These are phyloP conservation scores for Okamejei kenojei DNA, from an alignment of 2,797 vertebrate species.

Conservation along the genomic window DNA sequence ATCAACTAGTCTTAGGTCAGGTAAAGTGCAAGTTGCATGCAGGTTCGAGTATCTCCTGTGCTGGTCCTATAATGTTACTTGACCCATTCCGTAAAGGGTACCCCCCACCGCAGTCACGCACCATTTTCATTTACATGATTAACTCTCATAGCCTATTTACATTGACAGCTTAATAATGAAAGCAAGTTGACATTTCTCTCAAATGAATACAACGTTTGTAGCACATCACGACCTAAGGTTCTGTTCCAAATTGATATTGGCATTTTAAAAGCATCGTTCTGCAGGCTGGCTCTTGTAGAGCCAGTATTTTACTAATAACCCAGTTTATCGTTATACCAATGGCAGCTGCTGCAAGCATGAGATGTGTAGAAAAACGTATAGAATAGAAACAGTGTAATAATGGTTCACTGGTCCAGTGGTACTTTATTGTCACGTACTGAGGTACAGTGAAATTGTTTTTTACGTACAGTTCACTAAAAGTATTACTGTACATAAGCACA, in stretches of 20 bases:
- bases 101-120: slow-evolving; percentile 10
- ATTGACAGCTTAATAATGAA: slow-evolving; percentile 38
- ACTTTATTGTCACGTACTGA: too few species aligned
- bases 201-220: background rate
- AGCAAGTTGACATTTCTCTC: background rate
- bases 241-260: background rate
- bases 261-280: background rate
- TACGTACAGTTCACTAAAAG: too few species aligned
- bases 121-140: slow-evolving; percentile 38
- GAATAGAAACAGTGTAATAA: background rate
- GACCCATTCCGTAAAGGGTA: slow-evolving; percentile 32
- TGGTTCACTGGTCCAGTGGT: too few species aligned
- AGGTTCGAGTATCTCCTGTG: slow-evolving; percentile 33
- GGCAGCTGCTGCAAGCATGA: background rate
- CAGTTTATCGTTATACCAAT: background rate
- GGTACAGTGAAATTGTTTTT: too few species aligned
- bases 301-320: background rate
- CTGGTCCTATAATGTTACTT: slow-evolving; percentile 37
- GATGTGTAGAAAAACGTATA: background rate
- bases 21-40: slow-evolving; percentile 35
- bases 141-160: slow-evolving; percentile 35
- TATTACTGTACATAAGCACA: too few species aligned
- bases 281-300: background rate
- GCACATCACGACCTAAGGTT: background rate
- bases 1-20: slow-evolving; percentile 30